These are phyloP conservation scores for Artibeus lituratus DNA, from an alignment of 2,797 vertebrate genomes.

Conservation along the genomic window DNA sequence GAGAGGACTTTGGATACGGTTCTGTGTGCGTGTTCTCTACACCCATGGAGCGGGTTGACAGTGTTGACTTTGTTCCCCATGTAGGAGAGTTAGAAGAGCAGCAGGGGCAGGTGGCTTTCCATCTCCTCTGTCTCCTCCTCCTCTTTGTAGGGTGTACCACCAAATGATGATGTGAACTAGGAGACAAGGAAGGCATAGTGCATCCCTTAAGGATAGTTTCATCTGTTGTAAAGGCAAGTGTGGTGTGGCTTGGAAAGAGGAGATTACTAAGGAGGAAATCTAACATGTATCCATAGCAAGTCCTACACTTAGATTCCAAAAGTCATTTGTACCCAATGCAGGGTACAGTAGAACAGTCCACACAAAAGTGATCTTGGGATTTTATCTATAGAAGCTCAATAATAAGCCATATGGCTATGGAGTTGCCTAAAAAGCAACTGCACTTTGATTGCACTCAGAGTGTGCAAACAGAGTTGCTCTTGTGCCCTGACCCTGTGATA, in stretches of 20 bases:
- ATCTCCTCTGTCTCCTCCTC: not conserved
- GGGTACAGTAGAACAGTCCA: not conserved
- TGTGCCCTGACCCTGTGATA: not conserved
- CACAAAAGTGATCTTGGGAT: not conserved
- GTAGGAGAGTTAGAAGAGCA: not conserved
- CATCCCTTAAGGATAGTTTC: not conserved
- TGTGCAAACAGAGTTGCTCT: not conserved
- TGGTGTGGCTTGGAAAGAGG: not conserved
- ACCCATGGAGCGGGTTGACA: not conserved
- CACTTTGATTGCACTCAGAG: not conserved
- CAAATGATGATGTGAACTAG: not conserved
- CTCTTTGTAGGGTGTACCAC: not conserved
- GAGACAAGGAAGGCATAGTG: not conserved
- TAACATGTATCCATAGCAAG: not conserved
- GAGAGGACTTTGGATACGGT: not conserved
- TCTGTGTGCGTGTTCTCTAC: not conserved
- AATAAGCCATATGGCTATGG: not conserved
- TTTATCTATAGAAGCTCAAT: not conserved
- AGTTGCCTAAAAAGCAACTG: not conserved
- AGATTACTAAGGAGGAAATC: not conserved
- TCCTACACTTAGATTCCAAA: not conserved
- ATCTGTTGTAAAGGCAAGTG: not conserved
- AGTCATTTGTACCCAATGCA: not conserved
- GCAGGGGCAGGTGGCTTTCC: not conserved
- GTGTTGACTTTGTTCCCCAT: not conserved